Evolutionary conservation across 2,113 vertebrate genomes (phyloP).

Genomic region (Podarcis cretensis): DNA sequence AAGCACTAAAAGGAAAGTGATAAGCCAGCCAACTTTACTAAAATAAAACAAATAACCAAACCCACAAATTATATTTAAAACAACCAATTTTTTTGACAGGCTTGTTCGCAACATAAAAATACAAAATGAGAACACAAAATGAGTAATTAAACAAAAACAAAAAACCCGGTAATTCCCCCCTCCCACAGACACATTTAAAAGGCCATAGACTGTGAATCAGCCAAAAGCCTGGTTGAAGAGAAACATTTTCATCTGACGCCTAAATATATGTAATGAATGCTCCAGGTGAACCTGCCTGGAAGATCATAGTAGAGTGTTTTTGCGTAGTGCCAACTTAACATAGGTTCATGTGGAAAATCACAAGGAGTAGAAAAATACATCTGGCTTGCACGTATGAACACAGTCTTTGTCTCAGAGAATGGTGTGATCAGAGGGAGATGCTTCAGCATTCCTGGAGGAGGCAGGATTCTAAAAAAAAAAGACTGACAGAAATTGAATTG

Average conservation of each 20-base stretch:
- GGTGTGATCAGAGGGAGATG: neutral
- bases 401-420: neutral
- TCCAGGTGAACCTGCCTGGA: too few relatives aligned
- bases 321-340: neutral
- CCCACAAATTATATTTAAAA: conserved; percentile 6
- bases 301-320: neutral
- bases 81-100: neutral
- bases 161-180: too few relatives aligned
- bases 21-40: neutral
- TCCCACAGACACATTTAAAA: too few relatives aligned
- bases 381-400: neutral
- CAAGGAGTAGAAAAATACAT: too few relatives aligned
- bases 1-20: neutral
- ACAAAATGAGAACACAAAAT: too few relatives aligned
- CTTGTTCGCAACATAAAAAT: too few relatives aligned
- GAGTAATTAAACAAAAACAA: too few relatives aligned
- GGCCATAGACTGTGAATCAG: too few relatives aligned
- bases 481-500: neutral
- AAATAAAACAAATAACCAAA: too few relatives aligned
- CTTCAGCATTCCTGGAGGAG: conserved; percentile 12
- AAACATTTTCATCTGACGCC: too few relatives aligned
- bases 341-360: neutral
- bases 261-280: too few relatives aligned
- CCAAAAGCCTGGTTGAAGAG: too few relatives aligned
- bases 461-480: neutral